Base-by-base conservation (phyloP, 2,113 vertebrate species). In the Apistogramma diplotaenia region DNA sequence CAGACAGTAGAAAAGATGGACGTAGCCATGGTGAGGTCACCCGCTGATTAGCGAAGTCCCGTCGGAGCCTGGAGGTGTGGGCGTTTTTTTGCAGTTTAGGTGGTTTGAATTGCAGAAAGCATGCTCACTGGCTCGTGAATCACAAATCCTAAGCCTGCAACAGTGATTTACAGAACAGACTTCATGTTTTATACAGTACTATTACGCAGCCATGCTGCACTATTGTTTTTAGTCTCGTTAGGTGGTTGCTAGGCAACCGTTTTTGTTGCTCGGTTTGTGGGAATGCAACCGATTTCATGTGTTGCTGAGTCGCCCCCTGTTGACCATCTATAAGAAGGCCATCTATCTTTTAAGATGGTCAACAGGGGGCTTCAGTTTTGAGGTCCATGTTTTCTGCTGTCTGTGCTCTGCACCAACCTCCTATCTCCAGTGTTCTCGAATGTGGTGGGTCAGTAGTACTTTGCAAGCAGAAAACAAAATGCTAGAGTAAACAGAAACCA, bases 61-160 rank as follows among this genome's bases (percentile, higher is more conserved):
- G 3, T 3, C 3, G 37, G 37, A 46, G 13, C 0, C 61, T 0
- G 5, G 15, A 3, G 61, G 23, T 4, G 23, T 4, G 15, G 18
- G 61, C 1, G 5, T 65, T 23, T 5, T 31, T 43, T 27, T 18
- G 21, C 13, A 1, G 0, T 46, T 10, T 46, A 46, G 61, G 37
- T 15, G 8, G 27, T 67, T 67, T 40, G 37, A 46, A n/a, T n/a
- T n/a, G n/a, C n/a, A n/a, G n/a, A n/a, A n/a, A n/a, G n/a, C n/a
- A n/a, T n/a, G n/a, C n/a, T n/a, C 18, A 16, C 1, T 51, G 19
- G 49, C 49, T 51, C 8, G n/a, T 1, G 5, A 8, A 8, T 49
- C 46, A 49, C 49, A 15, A 51, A 18, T 53, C 51, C 8, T 53
- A n/a, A 53, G 51, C 51, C 16, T 18, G 3, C 12, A 13, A 43